Percentiles rank a stretch among this genome's conserved stretches.
Conservation (phyloP, 2,113 vertebrate species). For the Dryoscopus gambensis region DNA sequence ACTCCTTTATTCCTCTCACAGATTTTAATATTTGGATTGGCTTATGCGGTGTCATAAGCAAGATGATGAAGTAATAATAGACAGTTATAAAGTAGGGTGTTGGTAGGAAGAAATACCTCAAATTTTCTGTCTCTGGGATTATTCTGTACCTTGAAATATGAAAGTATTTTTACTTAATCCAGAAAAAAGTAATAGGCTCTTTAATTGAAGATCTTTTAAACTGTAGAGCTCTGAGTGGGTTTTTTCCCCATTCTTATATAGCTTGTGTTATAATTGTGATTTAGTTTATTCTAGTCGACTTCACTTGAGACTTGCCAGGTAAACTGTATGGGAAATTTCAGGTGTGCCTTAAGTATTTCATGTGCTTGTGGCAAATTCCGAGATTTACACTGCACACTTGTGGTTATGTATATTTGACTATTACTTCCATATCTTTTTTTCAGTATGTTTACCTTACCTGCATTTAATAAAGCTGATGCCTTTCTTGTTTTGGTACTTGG, state of each 20-base stretch:
- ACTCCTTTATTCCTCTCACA: not conserved
- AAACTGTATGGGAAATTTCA: not conserved
- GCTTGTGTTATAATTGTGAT: not conserved
- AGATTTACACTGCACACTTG: not conserved
- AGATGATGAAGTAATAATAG: not conserved
- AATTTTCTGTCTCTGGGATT: not conserved
- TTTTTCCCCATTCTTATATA: not conserved
- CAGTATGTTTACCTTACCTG: not conserved
- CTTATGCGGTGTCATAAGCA: not conserved
- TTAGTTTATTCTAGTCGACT: not conserved
- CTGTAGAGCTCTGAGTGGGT: fast-evolving
- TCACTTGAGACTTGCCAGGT: not conserved
- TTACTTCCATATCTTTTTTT: not conserved
- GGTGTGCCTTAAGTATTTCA: not conserved
- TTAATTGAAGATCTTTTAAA: not conserved
- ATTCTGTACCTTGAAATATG: not conserved
- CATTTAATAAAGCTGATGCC: not conserved
- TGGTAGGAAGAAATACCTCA: not conserved
- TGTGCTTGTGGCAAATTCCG: not conserved
- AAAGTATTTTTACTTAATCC: not conserved
- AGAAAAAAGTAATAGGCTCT: not conserved
- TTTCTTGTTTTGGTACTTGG: not conserved
- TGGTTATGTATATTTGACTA: not conserved
- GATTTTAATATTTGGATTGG: not conserved
- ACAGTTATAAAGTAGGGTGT: not conserved